phyloP scores from a whole-genome alignment of 2,888 invertebrate genomes.

The Drosophila conformis region DNA sequence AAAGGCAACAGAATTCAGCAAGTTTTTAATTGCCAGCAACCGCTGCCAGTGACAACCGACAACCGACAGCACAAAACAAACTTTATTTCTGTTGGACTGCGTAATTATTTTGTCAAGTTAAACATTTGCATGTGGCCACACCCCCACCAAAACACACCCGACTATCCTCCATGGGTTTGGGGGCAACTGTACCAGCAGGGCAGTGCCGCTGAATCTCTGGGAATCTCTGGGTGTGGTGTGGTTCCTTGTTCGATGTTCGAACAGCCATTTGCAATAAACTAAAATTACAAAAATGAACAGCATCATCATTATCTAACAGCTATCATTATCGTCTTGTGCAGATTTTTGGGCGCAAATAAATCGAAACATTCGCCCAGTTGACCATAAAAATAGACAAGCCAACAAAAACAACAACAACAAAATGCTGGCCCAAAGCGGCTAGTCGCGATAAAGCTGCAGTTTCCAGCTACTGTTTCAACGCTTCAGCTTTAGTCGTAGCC shows the following conservation, averaged over 20 bases:
- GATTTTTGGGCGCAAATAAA: conserved; percentile 63
- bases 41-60: conserved; percentile 73
- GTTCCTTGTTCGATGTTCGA: background rate
- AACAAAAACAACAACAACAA: conserved; percentile 27
- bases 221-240: background rate
- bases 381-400: conserved; percentile 61
- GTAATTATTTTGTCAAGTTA: conserved; percentile 55
- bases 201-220: background rate
- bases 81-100: conserved; percentile 32
- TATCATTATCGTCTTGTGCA: conserved; percentile 32
- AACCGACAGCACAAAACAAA: conserved; percentile 37
- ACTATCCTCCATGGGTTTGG: conserved; percentile 2
- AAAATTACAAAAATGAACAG: conserved; percentile 53
- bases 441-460: conserved; percentile 54
- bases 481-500: conserved; percentile 31
- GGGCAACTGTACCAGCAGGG: conserved; percentile 7
- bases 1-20: conserved; percentile 54
- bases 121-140: conserved; percentile 42
- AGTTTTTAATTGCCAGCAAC: conserved; percentile 79
- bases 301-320: conserved; percentile 8
- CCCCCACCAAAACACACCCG: too few species aligned
- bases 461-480: conserved; percentile 32
- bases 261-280: conserved; percentile 45
- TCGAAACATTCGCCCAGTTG: conserved; percentile 65
- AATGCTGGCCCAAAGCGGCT: conserved; percentile 17